Conservation (phyloP, 23 tunicate genomes). For the Clavelina lepadiformis region DNA sequence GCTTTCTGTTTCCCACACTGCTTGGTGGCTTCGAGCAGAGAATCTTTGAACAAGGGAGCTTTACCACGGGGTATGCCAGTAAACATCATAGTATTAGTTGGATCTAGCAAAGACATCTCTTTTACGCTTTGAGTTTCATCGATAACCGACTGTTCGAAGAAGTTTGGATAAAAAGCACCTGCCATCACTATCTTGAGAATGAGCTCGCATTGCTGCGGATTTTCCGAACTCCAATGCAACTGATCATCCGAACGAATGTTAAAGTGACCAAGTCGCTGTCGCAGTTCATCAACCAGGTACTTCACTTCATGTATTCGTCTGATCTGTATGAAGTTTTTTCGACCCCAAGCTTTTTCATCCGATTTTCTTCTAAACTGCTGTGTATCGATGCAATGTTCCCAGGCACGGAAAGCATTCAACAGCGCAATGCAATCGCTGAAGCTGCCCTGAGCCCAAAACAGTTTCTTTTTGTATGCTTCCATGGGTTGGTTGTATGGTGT, state of each 20-base stretch:
- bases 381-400: constrained; percentile 30
- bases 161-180: constrained; percentile 87
- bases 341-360: constrained; percentile 58
- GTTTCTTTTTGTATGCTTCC: constrained; percentile 38
- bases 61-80: constrained; percentile 44
- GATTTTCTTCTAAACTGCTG: constrained; percentile 29
- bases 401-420: constrained; percentile 58
- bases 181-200: constrained; percentile 61
- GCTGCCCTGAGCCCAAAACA: constrained; percentile 69
- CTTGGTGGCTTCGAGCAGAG: constrained; percentile 22
- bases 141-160: constrained; percentile 27
- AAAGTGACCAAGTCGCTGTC: constrained; percentile 35
- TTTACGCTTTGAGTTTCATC: constrained; percentile 49
- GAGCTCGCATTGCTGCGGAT: constrained; percentile 1
- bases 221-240: constrained; percentile 31
- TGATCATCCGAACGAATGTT: constrained; percentile 60
- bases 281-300: constrained; percentile 52
- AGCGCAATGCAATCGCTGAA: constrained; percentile 78
- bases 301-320: constrained; percentile 53
- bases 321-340: constrained; percentile 52
- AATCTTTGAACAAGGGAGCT: constrained; percentile 55
- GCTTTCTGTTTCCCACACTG: constrained; percentile 61
- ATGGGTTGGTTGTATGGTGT: constrained; percentile 42
- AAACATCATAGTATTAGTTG: constrained; percentile 53
- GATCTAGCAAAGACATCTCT: constrained; percentile 59